Conservation (phyloP, 2,888 invertebrate species). For the Pedicia rivosa region DNA sequence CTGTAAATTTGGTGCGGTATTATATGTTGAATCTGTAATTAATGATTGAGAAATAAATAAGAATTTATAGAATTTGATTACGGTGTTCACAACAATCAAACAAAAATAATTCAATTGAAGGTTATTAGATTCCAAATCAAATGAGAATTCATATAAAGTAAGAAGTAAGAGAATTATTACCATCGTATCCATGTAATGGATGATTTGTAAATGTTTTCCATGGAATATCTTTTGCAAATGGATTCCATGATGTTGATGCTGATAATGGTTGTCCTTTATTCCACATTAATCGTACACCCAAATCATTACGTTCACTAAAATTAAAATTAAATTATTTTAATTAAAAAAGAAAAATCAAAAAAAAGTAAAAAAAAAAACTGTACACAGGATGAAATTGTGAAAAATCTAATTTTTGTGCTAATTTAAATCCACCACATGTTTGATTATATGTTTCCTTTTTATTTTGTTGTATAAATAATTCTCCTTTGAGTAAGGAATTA, state of each 20-base stretch:
- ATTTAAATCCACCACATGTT: background rate
- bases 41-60: too few species aligned
- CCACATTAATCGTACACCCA: conserved; percentile 64
- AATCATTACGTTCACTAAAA: conserved; percentile 51
- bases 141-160: too few species aligned
- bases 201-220: conserved; percentile 66
- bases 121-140: conserved; percentile 6
- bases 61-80: too few species aligned
- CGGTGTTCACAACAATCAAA: conserved; percentile 9
- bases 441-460: background rate
- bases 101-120: background rate
- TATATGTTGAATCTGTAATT: too few species aligned
- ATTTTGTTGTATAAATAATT: conserved; percentile 10
- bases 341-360: too few species aligned
- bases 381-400: conserved; percentile 16
- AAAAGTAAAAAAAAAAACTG: background rate
- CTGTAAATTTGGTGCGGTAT: conserved; percentile 10
- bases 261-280: conserved; percentile 53
- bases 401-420: conserved; percentile 13
- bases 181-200: conserved; percentile 59
- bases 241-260: conserved; percentile 66
- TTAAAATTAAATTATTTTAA: conserved; percentile 9
- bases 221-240: conserved; percentile 63
- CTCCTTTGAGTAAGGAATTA: conserved; percentile 13
- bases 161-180: too few species aligned